Evolutionary conservation across 2,113 vertebrate genomes (phyloP).

Genomic region (Struthidea cinerea): DNA sequence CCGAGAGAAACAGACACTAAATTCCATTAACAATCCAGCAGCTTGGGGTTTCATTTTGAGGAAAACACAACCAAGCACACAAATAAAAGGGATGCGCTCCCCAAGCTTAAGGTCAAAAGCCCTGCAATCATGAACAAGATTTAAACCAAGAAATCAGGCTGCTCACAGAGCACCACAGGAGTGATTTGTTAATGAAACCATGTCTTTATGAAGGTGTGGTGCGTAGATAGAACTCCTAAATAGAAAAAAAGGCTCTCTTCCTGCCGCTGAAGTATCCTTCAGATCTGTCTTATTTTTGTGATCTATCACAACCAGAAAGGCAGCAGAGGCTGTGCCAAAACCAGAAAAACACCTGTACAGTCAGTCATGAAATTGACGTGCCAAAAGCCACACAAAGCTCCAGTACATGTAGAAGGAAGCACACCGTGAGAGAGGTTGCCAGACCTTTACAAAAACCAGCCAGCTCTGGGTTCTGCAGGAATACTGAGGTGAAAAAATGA

Average conservation of each 20-base stretch:
- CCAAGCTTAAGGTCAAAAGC: neutral
- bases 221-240: neutral
- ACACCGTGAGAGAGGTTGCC: neutral
- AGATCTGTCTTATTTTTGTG: neutral
- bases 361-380: neutral
- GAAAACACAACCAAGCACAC: fast-evolving
- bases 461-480: neutral
- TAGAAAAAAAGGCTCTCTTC: neutral
- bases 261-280: neutral
- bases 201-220: neutral
- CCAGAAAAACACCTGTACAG: neutral
- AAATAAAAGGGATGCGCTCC: fast-evolving
- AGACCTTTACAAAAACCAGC: neutral
- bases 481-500: neutral
- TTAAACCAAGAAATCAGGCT: neutral
- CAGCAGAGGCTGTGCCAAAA: neutral
- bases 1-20: conserved; percentile 34
- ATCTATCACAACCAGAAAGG: neutral
- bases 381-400: neutral
- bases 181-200: neutral
- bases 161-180: neutral
- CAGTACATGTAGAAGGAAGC: neutral
- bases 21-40: conserved; percentile 38
- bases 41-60: neutral
- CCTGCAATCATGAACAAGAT: neutral